Evolutionary conservation across 2,113 vertebrate species (phyloP).

Genomic region (Ranitomeya imitator): DNA sequence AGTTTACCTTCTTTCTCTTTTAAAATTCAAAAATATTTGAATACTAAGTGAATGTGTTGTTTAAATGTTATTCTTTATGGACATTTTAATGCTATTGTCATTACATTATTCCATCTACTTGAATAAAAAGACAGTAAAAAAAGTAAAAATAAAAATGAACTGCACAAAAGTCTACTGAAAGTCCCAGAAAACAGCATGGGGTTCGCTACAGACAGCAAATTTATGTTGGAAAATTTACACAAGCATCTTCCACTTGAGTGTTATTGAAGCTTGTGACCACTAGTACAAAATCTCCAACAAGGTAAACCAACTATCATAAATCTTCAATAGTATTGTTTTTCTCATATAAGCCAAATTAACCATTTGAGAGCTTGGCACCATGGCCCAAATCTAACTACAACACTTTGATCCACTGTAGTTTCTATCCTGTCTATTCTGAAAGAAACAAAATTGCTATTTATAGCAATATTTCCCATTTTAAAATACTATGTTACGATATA

Average conservation of each 20-base stretch:
- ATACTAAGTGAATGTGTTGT: background rate
- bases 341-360: too few species aligned
- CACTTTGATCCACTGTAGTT: too few species aligned
- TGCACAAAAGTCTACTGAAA: background rate
- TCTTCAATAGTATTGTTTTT: too few species aligned
- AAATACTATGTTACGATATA: too few species aligned
- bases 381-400: too few species aligned
- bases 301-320: too few species aligned
- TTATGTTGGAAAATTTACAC: background rate
- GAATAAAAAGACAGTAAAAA: background rate
- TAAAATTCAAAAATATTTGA: conserved; percentile 48
- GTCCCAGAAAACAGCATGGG: background rate
- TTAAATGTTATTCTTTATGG: conserved; percentile 5
- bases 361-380: too few species aligned
- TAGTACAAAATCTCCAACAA: too few species aligned
- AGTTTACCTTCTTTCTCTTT: background rate
- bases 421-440: too few species aligned
- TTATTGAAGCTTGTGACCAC: too few species aligned
- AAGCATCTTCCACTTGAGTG: background rate
- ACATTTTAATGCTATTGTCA: background rate
- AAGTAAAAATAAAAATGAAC: background rate
- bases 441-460: too few species aligned
- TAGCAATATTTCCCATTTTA: too few species aligned
- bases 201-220: background rate
- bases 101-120: background rate